These are phyloP conservation scores for Papilio xuthus DNA, from an alignment of 1,140 invertebrate species.

Conservation along the genomic window DNA sequence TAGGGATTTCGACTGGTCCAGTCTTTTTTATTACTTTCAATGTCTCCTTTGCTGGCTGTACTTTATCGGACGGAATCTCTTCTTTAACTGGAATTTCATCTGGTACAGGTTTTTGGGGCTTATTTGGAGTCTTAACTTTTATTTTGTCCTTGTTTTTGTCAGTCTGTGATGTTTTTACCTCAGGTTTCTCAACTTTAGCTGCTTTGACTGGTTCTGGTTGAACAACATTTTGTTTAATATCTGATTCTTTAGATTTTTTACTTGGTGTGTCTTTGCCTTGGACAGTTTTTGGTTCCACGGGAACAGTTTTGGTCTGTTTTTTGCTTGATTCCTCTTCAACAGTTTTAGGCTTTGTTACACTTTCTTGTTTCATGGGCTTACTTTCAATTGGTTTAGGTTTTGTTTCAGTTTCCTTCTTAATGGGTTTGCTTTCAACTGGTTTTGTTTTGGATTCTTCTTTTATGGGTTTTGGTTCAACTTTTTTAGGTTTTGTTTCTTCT, in stretches of 20 bases:
- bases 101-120: conserved; percentile 43
- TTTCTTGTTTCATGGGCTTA: conserved; percentile 45
- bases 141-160: conserved; percentile 42
- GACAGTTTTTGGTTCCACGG: conserved; percentile 38
- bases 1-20: conserved; percentile 78
- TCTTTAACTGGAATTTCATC: conserved; percentile 81
- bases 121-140: conserved; percentile 41
- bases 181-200: conserved; percentile 38
- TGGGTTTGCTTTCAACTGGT: conserved; percentile 24
- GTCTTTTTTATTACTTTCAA: conserved; percentile 83
- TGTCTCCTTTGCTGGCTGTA: conserved; percentile 79
- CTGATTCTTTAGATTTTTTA: conserved; percentile 37
- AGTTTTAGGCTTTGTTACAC: conserved; percentile 44
- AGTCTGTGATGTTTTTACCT: conserved; percentile 38
- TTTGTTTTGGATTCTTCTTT: conserved; percentile 49
- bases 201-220: conserved; percentile 35
- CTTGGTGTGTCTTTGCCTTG: conserved; percentile 37
- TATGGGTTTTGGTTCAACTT: conserved; percentile 69
- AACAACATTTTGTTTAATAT: conserved; percentile 35
- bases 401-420: conserved; percentile 36
- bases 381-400: conserved; percentile 43
- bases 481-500: conserved; percentile 34
- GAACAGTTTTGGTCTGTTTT: not conserved
- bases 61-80: conserved; percentile 80
- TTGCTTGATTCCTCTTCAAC: conserved; percentile 23